phyloP scores from a whole-genome alignment of 2,797 vertebrate genomes.

The Poecilia velifera region DNA sequence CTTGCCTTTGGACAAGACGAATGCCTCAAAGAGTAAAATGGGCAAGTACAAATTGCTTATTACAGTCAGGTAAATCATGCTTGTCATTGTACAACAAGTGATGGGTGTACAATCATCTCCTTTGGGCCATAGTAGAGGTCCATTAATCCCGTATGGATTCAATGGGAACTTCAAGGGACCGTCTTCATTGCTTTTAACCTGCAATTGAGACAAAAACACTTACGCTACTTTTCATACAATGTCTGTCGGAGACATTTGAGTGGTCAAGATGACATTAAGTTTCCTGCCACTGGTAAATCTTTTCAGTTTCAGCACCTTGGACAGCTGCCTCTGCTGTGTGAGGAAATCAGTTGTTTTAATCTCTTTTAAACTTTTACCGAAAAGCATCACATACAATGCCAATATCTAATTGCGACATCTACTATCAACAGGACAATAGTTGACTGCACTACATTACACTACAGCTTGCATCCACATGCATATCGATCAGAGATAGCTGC shows the following conservation, averaged over 20 bases:
- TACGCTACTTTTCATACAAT: not conserved
- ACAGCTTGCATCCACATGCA: constrained; percentile 24
- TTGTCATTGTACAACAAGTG: constrained; percentile 73
- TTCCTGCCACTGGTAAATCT: not conserved
- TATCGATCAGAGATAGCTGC: constrained; percentile 21
- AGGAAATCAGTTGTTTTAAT: constrained; percentile 4
- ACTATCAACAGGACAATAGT: constrained; percentile 23
- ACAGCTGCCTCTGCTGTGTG: constrained; percentile 64
- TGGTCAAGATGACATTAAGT: constrained; percentile 4
- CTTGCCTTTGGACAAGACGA: constrained; percentile 75
- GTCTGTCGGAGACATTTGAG: not conserved
- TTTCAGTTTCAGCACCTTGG: constrained; percentile 78
- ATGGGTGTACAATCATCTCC: constrained; percentile 74
- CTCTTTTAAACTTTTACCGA: constrained; percentile 53
- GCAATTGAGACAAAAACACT: constrained; percentile 14
- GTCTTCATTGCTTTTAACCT: constrained; percentile 40
- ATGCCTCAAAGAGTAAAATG: constrained; percentile 81
- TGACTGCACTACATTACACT: not conserved
- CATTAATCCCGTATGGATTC: constrained; percentile 57
- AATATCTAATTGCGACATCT: not conserved
- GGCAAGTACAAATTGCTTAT: constrained; percentile 81
- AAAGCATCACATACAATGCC: not conserved
- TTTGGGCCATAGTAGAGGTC: constrained; percentile 51
- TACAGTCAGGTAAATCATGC: constrained; percentile 81
- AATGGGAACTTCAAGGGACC: constrained; percentile 8